Evolutionary conservation across 2,113 vertebrate genomes (phyloP).

Genomic region (Laticauda laticaudata): DNA sequence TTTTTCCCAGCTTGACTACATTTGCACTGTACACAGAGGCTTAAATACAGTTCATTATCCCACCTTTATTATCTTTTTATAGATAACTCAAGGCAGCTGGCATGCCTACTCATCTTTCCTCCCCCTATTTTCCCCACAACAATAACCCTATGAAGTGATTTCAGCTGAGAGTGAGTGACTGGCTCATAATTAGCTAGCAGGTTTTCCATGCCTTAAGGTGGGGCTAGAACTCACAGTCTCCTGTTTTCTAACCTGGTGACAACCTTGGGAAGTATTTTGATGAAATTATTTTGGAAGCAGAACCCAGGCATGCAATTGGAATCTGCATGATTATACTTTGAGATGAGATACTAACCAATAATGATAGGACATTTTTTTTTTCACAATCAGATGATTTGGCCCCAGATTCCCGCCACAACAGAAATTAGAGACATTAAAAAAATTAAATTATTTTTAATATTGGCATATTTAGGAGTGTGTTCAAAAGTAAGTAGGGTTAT

Average conservation of each 20-base stretch:
- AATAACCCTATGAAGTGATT: neutral
- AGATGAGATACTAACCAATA: slow-evolving; percentile 1
- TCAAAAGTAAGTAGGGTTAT: neutral
- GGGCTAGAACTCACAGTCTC: neutral
- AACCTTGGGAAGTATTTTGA: neutral
- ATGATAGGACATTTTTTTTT: neutral
- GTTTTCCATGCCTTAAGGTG: neutral
- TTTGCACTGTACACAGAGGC: neutral
- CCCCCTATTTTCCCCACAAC: neutral
- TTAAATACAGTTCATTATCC: neutral
- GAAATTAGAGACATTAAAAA: neutral
- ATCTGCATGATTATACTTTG: neutral
- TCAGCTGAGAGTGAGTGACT: neutral
- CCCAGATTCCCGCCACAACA: neutral
- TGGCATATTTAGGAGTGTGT: neutral
- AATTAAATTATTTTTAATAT: neutral
- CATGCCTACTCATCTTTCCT: neutral
- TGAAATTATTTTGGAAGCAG: neutral
- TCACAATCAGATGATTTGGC: neutral
- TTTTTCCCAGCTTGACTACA: neutral
- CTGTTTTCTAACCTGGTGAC: neutral
- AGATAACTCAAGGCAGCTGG: neutral
- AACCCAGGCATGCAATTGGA: neutral
- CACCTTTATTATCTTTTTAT: neutral
- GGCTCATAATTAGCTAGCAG: neutral